Conservation (phyloP, 2,797 vertebrate genomes). For the Pelochelys cantorii region DNA sequence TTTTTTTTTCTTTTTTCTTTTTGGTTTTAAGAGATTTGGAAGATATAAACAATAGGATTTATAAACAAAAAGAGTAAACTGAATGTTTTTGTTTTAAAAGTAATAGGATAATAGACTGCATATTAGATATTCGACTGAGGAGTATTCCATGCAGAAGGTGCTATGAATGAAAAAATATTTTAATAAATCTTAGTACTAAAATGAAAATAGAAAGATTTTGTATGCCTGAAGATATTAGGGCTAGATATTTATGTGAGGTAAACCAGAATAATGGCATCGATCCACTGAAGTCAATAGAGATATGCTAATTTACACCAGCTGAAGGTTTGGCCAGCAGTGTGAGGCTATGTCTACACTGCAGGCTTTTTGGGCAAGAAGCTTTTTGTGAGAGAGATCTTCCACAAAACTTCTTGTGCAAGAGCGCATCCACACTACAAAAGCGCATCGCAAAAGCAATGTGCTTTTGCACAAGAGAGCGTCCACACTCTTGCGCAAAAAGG, state of each 20-base stretch:
- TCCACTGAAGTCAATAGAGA: constrained; percentile 48
- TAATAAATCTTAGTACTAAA: constrained; percentile 19
- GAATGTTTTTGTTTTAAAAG: constrained; percentile 52
- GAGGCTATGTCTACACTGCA: too few relatives aligned
- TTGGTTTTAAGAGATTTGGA: constrained; percentile 54
- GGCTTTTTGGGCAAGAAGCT: too few relatives aligned
- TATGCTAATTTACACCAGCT: constrained; percentile 52
- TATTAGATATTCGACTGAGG: constrained; percentile 49
- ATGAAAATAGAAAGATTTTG: background rate
- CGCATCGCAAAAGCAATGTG: too few relatives aligned
- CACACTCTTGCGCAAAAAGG: too few relatives aligned
- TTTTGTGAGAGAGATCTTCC: too few relatives aligned
- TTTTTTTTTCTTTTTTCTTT: constrained; percentile 13
- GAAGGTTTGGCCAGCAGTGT: constrained; percentile 29
- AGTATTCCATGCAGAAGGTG: constrained; percentile 19
- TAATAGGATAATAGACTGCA: constrained; percentile 32
- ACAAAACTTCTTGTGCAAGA: too few relatives aligned
- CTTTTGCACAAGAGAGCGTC: too few relatives aligned
- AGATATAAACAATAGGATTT: constrained; percentile 49
- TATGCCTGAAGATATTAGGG: background rate
- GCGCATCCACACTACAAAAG: too few relatives aligned
- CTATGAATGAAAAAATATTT: background rate
- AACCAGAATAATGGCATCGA: constrained; percentile 47
- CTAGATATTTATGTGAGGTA: constrained; percentile 37
- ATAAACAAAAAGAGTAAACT: constrained; percentile 64